Conservation (phyloP, 2,113 vertebrate species). For the Telmatochromis brichardi region DNA sequence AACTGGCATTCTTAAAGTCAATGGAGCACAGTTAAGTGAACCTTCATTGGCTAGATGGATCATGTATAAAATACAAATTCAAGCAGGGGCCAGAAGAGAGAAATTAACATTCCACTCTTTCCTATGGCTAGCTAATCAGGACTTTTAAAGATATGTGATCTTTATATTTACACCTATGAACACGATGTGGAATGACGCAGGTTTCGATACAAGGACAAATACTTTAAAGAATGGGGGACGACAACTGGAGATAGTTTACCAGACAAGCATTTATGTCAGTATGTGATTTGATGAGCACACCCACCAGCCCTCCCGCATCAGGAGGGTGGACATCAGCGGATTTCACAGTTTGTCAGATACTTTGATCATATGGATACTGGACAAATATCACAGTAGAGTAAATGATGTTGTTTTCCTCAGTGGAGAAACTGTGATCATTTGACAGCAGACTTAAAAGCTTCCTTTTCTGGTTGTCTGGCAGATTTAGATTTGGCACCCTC, state of each 20-base stretch:
- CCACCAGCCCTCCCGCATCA: neutral
- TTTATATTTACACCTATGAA: constrained; percentile 26
- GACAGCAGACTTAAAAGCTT: constrained; percentile 16
- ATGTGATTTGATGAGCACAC: neutral
- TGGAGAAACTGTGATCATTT: constrained; percentile 33
- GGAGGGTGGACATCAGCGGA: neutral
- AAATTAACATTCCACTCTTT: neutral
- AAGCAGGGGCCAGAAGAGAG: neutral
- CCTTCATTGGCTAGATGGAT: neutral
- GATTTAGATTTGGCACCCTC: constrained; percentile 8
- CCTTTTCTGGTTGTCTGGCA: neutral
- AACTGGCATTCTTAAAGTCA: constrained; percentile 10
- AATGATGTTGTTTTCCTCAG: constrained; percentile 31
- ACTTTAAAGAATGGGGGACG: neutral
- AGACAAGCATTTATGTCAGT: neutral
- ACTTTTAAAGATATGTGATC: constrained; percentile 2
- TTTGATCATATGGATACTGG: constrained; percentile 5
- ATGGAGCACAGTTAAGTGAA: neutral
- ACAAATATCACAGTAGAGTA: constrained; percentile 57
- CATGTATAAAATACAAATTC: neutral
- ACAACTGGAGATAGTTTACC: constrained; percentile 20
- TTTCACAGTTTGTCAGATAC: constrained; percentile 56
- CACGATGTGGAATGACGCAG: constrained; percentile 33
- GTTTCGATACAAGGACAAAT: constrained; percentile 32
- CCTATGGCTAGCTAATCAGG: constrained; percentile 16